Percentiles rank a stretch among this genome's conserved stretches.
Conservation (phyloP, 1,140 invertebrate genomes). For the Tetraneura akinire region DNA sequence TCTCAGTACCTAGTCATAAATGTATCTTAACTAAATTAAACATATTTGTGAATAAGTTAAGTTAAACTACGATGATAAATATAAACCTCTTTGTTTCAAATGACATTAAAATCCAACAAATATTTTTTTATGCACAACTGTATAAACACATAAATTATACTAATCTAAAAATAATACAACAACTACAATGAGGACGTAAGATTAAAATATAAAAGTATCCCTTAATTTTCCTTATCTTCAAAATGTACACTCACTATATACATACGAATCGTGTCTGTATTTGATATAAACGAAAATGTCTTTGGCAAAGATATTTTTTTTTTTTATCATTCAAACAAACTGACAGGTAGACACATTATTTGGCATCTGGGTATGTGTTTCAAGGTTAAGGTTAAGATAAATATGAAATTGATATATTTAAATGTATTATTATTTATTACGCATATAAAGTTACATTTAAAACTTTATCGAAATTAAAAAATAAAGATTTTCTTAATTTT, state of each 20-base stretch:
- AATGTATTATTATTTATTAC: too few species aligned
- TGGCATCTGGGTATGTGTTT: conserved; percentile 17
- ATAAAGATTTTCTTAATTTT: too few species aligned
- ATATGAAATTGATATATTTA: background rate
- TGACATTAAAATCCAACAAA: conserved; percentile 22
- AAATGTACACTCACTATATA: background rate
- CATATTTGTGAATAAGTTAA: too few species aligned
- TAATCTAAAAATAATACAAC: conserved; percentile 34
- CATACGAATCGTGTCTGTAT: background rate
- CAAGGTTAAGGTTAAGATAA: conserved; percentile 23
- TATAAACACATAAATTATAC: conserved; percentile 18
- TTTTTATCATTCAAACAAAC: background rate
- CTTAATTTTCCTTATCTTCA: conserved; percentile 15
- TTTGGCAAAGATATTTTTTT: conserved; percentile 11
- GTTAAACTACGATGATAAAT: background rate
- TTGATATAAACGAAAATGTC: background rate
- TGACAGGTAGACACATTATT: background rate
- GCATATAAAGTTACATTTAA: too few species aligned
- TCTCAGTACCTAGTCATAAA: too few species aligned
- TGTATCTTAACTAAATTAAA: too few species aligned
- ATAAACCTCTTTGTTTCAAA: background rate
- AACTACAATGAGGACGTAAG: background rate
- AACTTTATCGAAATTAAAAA: too few species aligned
- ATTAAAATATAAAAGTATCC: background rate
- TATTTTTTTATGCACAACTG: conserved; percentile 15